Conservation (phyloP, 2,797 vertebrate genomes). For the Amniataba percoides region DNA sequence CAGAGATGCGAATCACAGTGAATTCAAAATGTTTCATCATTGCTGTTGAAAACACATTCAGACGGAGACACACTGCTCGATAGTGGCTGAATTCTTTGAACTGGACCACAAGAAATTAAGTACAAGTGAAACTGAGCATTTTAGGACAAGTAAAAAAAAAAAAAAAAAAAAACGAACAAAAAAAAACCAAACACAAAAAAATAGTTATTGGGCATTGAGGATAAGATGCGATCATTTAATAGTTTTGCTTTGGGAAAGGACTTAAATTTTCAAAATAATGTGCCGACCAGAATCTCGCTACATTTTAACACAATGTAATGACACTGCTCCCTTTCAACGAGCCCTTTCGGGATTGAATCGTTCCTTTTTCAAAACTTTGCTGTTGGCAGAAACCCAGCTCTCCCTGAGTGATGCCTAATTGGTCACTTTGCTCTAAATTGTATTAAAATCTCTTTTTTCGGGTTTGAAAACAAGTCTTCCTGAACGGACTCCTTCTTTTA, state of each 20-base stretch:
- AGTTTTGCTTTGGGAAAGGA: conserved; percentile 2
- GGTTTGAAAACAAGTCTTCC: conserved; percentile 37
- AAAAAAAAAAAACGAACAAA: too few species aligned
- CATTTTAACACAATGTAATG: conserved; percentile 11
- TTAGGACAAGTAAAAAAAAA: too few species aligned
- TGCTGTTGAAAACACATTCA: not conserved
- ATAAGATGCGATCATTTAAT: not conserved
- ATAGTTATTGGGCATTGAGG: not conserved
- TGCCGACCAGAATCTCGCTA: not conserved
- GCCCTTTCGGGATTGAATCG: conserved; percentile 24
- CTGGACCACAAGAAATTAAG: not conserved
- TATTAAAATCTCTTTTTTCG: conserved; percentile 51
- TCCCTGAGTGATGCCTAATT: conserved; percentile 41
- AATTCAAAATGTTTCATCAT: not conserved
- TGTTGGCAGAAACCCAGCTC: conserved; percentile 38
- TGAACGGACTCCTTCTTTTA: conserved; percentile 13
- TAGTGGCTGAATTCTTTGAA: not conserved
- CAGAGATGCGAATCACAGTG: not conserved
- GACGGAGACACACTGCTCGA: not conserved
- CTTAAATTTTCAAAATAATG: conserved; percentile 6
- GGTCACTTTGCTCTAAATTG: conserved; percentile 45
- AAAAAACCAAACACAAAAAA: too few species aligned
- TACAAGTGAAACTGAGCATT: not conserved
- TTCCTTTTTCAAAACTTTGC: conserved; percentile 46
- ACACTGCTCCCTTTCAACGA: not conserved